Base-by-base conservation (phyloP, 2,888 invertebrate species). In the Gymnosoma rotundatum region DNA sequence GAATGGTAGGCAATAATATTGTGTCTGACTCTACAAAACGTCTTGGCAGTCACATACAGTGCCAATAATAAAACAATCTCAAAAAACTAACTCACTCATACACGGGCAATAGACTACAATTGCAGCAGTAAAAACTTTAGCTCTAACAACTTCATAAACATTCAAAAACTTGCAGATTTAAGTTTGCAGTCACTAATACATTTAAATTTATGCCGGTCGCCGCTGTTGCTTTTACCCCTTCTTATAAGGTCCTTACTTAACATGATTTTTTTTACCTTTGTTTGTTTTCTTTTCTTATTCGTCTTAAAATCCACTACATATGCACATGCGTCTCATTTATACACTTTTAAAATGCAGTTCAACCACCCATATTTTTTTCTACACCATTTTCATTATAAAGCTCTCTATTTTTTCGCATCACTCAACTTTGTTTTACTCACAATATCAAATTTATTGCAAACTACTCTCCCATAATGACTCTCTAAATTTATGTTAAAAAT, bases 1-100 rank as follows among this genome's bases (percentile, higher is more conserved):
- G 90, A 89, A 88, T 90, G 89, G 89, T 90, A 84, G 84, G 84
- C 84, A 84, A 70, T 72, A 84, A 81, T 84, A 84, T 81, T 84
- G 84, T 84, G 84, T 84, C 81, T 84, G 84, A 78, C 84, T 84
- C 84, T 81, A 70, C 81, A 56, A 84, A 81, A 81, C 32, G 69
- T 66, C 84, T 54, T 60, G 64, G 70, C 74, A 84, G 58, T 78
- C 81, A 54, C 54, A 84, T 56, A 81, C 84, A 81, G 72, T 76
- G 70, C 70, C 58, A 70, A 75, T 70, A 76, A 36, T 61, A 69
- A 56, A 25, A 61, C 78, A 83, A 52, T 69, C 25, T 52, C 16
- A 58, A 52, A 78, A 78, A 54, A 63, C 0, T 60, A 45, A 54
- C 42, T 61, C 66, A 72, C 83, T 63, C 67, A 78, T 18, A 73